Conservation (phyloP, 37 sponge, comb jelly and placozoan species). For the Agelas oroides region DNA sequence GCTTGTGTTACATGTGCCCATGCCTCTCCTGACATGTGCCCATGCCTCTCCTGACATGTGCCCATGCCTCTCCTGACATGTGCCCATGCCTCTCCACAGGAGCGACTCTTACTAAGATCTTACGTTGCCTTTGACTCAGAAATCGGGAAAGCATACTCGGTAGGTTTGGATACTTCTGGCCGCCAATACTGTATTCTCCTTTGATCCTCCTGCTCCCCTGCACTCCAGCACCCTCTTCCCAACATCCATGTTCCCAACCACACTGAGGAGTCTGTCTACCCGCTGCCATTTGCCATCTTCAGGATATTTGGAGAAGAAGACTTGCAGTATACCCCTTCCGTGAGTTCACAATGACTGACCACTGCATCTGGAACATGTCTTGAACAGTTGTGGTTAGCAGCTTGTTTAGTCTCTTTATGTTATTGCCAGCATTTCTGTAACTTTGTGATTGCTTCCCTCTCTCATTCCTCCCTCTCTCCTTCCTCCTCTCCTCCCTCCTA, state of each 20-base stretch:
- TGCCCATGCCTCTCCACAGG: slow-evolving; percentile 13
- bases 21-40: no score
- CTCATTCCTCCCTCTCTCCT: not conserved
- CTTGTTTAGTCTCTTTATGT: no score
- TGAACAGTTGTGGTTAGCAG: no score
- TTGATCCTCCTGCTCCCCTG: not conserved
- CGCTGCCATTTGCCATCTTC: slow-evolving; percentile 82
- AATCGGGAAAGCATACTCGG: slow-evolving; percentile 60
- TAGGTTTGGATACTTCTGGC: slow-evolving; percentile 12
- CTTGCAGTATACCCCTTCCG: slow-evolving; percentile 42
- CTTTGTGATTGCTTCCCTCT: not conserved
- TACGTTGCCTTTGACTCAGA: slow-evolving; percentile 60
- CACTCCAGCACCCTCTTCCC: slow-evolving; percentile 81
- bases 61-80: no score
- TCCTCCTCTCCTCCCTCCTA: no score
- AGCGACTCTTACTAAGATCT: slow-evolving; percentile 48
- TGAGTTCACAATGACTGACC: slow-evolving; percentile 2
- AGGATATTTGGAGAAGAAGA: slow-evolving; percentile 76
- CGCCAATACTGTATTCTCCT: not conserved
- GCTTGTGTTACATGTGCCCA: no score
- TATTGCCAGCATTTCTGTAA: not conserved
- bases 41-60: no score
- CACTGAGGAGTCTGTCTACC: slow-evolving; percentile 78
- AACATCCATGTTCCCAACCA: slow-evolving; percentile 77
- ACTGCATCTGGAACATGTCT: no score